Conservation (phyloP, 2,888 invertebrate genomes). For the Parnassius glacialis region DNA sequence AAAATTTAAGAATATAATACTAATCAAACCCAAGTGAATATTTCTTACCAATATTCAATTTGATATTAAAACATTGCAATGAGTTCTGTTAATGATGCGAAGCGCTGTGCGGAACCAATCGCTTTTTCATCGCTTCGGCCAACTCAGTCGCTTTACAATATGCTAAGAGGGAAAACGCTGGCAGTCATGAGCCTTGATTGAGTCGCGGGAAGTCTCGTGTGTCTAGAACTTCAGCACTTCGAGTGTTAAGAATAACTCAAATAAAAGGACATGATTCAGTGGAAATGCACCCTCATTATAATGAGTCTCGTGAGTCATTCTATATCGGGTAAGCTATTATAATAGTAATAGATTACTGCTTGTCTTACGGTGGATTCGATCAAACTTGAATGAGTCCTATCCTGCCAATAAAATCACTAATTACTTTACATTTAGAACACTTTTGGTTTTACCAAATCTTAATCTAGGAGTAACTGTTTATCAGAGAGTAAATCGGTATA, state of each 20-base stretch:
- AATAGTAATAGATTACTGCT: background rate
- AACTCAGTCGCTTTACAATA: slow-evolving; percentile 7
- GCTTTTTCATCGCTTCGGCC: slow-evolving; percentile 30
- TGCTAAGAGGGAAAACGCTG: slow-evolving; percentile 13
- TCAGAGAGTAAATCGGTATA: no score
- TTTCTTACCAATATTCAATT: no score
- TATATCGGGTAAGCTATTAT: slow-evolving; percentile 9
- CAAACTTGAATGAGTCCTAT: no score
- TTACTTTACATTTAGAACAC: no score
- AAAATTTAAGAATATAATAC: no score
- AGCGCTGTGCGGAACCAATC: slow-evolving; percentile 30
- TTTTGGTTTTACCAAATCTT: no score
- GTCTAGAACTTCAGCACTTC: background rate
- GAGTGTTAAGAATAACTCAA: background rate
- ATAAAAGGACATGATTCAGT: slow-evolving; percentile 6
- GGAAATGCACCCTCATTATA: slow-evolving; percentile 8
- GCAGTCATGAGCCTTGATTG: slow-evolving; percentile 7
- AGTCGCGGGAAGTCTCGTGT: slow-evolving; percentile 8
- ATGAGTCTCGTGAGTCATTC: background rate
- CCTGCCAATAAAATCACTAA: no score
- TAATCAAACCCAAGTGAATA: no score
- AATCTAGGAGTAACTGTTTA: no score
- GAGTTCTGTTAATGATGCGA: slow-evolving; percentile 18
- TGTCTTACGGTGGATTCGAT: no score
- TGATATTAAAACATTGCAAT: slow-evolving; percentile 4